A percentile compares a stretch with the other conserved stretches of the same genome.
phyloP scores from a whole-genome alignment of 2,797 vertebrate genomes.

The Coranthus polyacanthus region DNA sequence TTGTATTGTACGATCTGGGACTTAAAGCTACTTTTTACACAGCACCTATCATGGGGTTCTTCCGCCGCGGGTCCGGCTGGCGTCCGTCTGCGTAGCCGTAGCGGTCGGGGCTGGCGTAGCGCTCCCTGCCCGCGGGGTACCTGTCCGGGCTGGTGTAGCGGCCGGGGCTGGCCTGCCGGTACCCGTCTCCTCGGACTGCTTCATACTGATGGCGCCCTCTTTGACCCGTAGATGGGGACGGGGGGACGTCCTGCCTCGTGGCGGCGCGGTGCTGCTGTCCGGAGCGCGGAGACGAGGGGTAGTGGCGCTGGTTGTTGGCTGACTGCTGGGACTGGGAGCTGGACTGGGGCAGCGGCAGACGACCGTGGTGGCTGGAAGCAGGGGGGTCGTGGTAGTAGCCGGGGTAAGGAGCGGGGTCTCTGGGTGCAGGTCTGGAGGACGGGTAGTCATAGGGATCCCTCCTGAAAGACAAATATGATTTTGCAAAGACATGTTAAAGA shows the following conservation, averaged over 20 bases:
- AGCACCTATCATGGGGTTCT: conserved; percentile 91
- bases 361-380: background rate
- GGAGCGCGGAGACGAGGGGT: conserved; percentile 56
- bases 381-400: conserved; percentile 33
- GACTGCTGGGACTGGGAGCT: conserved; percentile 59
- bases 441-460: conserved; percentile 88
- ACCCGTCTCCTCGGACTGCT: conserved; percentile 57
- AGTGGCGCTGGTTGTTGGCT: conserved; percentile 66
- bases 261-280: conserved; percentile 80
- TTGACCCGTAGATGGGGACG: conserved; percentile 71
- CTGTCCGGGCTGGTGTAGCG: conserved; percentile 65
- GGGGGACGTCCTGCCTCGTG: conserved; percentile 88
- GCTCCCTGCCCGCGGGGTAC: conserved; percentile 65
- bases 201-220: conserved; percentile 73
- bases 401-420: too few species aligned
- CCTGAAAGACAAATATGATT: conserved; percentile 73
- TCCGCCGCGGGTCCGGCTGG: conserved; percentile 87
- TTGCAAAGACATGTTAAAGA: background rate
- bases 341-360: background rate
- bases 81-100: conserved; percentile 81
- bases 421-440: conserved; percentile 75
- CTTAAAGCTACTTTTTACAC: conserved; percentile 75
- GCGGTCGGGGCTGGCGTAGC: conserved; percentile 78
- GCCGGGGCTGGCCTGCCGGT: conserved; percentile 82
- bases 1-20: background rate